Conservation (phyloP, 2,888 invertebrate species). For the Ophioninae sp. region DNA sequence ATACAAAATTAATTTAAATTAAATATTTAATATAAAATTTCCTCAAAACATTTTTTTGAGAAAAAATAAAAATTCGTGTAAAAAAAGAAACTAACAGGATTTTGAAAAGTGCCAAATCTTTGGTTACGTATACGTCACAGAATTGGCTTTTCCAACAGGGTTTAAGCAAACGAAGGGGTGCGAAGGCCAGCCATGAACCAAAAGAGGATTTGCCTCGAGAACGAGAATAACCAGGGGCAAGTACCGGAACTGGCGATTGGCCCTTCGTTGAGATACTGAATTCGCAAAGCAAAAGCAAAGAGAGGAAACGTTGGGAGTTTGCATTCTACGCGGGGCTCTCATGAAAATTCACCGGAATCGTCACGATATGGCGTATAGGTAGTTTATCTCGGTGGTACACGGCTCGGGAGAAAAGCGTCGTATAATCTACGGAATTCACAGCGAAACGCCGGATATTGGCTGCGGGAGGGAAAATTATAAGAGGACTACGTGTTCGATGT, state of each 20-base stretch:
- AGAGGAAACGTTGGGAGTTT: slow-evolving; percentile 23
- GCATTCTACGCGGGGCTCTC: slow-evolving; percentile 50
- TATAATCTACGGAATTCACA: slow-evolving; percentile 57
- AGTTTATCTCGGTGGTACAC: slow-evolving; percentile 11
- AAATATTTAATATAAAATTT: no score
- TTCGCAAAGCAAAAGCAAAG: neutral
- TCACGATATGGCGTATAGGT: slow-evolving; percentile 25
- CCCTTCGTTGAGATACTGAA: slow-evolving; percentile 17
- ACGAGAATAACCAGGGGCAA: slow-evolving; percentile 27
- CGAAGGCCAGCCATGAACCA: neutral
- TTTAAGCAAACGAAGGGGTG: slow-evolving; percentile 1
- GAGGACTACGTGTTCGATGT: slow-evolving; percentile 59
- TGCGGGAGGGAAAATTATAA: slow-evolving; percentile 32
- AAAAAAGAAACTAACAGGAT: neutral
- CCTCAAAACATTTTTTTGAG: no score
- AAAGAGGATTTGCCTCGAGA: slow-evolving; percentile 35
- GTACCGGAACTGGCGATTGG: slow-evolving; percentile 30
- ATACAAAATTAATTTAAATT: no score
- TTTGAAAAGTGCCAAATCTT: neutral
- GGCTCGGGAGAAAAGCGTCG: slow-evolving; percentile 5
- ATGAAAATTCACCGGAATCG: slow-evolving; percentile 50
- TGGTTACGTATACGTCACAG: neutral
- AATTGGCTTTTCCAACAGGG: neutral
- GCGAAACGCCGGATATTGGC: slow-evolving; percentile 20
- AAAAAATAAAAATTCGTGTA: slow-evolving; percentile 5